Percentiles rank a stretch among this genome's conserved stretches.
These are phyloP conservation scores for Heliconius melpomene DNA, from an alignment of 1,140 invertebrate genomes.

Conservation along the genomic window DNA sequence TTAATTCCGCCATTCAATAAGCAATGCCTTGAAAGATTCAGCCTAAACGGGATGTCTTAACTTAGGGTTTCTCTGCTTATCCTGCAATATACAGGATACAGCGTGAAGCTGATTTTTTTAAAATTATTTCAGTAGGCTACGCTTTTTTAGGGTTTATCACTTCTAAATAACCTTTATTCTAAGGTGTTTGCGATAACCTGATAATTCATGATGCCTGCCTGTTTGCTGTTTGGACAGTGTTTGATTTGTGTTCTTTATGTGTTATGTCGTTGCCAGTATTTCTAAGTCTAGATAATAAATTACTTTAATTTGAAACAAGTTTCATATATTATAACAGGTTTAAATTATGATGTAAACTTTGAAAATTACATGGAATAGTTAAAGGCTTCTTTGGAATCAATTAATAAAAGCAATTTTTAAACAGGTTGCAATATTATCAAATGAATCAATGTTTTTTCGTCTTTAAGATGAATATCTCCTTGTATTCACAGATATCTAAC, in stretches of 20 bases:
- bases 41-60: too few species aligned
- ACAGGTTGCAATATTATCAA: too few species aligned
- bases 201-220: conserved; percentile 59
- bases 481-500: too few species aligned
- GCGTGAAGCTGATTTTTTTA: too few species aligned
- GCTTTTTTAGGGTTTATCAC: not conserved
- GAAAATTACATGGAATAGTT: not conserved
- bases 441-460: too few species aligned
- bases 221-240: conserved; percentile 46
- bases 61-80: too few species aligned
- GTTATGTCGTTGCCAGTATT: conserved; percentile 19
- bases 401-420: too few species aligned
- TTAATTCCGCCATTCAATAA: too few species aligned
- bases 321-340: not conserved
- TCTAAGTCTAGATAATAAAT: conserved; percentile 21
- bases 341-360: not conserved
- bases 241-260: conserved; percentile 42
- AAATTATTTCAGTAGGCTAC: not conserved
- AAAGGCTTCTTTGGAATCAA: too few species aligned
- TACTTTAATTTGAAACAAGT: conserved; percentile 11
- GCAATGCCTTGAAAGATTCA: too few species aligned
- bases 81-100: too few species aligned
- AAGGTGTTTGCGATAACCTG: conserved; percentile 53
- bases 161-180: not conserved
- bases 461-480: too few species aligned